Conservation (phyloP, 2,797 vertebrate species). For the Karalla daura region DNA sequence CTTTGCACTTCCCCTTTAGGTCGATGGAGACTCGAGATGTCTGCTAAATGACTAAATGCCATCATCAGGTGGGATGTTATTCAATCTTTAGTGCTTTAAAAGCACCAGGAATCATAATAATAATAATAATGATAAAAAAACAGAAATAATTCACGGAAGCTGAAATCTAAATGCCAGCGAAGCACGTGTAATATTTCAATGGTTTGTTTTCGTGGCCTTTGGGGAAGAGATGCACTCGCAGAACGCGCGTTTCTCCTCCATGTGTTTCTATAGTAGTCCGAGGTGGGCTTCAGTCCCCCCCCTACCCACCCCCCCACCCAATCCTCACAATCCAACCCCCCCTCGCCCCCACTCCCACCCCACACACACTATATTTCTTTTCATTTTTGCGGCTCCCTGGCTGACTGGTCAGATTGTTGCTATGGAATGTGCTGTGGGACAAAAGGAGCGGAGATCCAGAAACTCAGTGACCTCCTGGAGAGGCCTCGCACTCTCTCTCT, state of each 20-base stretch:
- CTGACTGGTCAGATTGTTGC: slow-evolving; percentile 75
- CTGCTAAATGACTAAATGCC: not conserved
- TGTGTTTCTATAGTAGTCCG: slow-evolving; percentile 30
- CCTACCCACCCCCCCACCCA: too few relatives aligned
- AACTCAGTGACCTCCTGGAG: slow-evolving; percentile 78
- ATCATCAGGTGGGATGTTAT: not conserved
- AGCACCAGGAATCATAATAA: not conserved
- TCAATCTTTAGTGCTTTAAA: slow-evolving; percentile 1
- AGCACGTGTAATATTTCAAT: not conserved
- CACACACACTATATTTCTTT: slow-evolving; percentile 71
- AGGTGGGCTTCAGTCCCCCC: slow-evolving; percentile 31
- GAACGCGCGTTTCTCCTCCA: slow-evolving; percentile 7
- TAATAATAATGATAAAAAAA: too few relatives aligned
- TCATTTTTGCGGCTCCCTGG: slow-evolving; percentile 64
- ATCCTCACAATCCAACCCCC: too few relatives aligned
- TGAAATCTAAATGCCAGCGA: slow-evolving; percentile 1
- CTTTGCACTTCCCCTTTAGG: too few relatives aligned
- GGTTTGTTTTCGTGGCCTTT: slow-evolving; percentile 1
- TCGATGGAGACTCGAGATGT: too few relatives aligned
- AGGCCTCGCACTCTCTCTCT: slow-evolving; percentile 62
- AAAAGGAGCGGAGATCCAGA: slow-evolving; percentile 78
- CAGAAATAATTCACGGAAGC: not conserved
- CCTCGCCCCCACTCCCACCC: too few relatives aligned
- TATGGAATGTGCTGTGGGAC: slow-evolving; percentile 80
- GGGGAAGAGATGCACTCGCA: slow-evolving; percentile 5